Evolutionary conservation across 2,113 vertebrate species (phyloP), one percentile per base, ranked within the genome.

Genomic region (Nothoprocta perdicaria): DNA sequence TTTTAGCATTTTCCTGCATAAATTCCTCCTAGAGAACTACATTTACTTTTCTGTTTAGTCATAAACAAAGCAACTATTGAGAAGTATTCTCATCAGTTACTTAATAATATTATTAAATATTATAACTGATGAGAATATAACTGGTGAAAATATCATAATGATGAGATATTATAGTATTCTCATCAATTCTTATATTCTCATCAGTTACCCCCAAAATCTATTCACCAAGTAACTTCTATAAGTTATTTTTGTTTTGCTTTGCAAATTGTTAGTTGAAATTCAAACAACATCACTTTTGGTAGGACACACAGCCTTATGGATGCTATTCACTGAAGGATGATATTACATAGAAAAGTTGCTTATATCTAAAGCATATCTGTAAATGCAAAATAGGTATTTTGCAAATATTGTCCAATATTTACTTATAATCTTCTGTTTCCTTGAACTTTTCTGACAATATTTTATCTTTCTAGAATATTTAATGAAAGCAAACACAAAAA

Each of bases 401-500:
- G 21, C 35, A 80, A 84, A 24, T 33, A 41, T 40, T 65, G 14
- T 68, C 31, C 15, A 84, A 43, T 92, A 84, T 83, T 88, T 83
- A 12, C 29, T 80, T 71, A 33, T 33, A 80, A 38, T 83, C 58
- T 92, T 85, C 29, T 80, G 5, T 80, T 92, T 87, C 27, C 33
- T 62, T 69, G 23, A 50, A 2, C 2, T 63, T 46, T 26, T 5
- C 52, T 91, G 33, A 9, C 41, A 69, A 38, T 65, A 69, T 73
- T 69, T 74, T 71, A 23, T 67, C 27, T 71, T 89, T 78, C 35
- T 85, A n/a, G 21, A 83, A 55, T 72, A 84, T 76, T 90, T 81
- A 94, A 86, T 61, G 76, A 84, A 94, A 79, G 11, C 26, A 93
- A 94, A 79, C 58, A 86, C 4, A 6, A 57, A 88, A 80, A 86